phyloP scores from a whole-genome alignment of 2,888 invertebrate genomes.

The Barypeithes pellucidus region DNA sequence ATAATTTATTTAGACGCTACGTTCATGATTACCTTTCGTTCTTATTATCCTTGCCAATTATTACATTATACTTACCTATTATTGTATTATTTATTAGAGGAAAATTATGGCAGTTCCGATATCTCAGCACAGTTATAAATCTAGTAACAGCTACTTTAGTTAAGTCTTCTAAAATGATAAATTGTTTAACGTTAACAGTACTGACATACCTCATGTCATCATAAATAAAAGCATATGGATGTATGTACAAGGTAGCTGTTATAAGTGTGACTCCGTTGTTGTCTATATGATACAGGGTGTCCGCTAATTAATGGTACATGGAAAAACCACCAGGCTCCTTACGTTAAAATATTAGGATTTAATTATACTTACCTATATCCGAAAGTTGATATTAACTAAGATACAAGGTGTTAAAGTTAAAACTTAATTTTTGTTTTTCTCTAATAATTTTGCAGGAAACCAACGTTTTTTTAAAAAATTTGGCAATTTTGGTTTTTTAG shows the following conservation, averaged over 20 bases:
- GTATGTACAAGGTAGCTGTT: background rate
- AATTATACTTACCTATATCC: too few relatives aligned
- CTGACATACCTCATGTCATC: constrained; percentile 10
- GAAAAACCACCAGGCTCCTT: too few relatives aligned
- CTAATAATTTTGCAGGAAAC: too few relatives aligned
- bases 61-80: constrained; percentile 3
- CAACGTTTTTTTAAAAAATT: too few relatives aligned
- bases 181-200: constrained; percentile 14
- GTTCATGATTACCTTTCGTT: background rate
- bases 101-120: constrained; percentile 16
- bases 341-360: too few relatives aligned
- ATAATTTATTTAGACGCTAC: background rate
- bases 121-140: constrained; percentile 9
- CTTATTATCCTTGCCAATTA: background rate
- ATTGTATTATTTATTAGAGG: constrained; percentile 14
- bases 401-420: too few relatives aligned
- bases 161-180: background rate
- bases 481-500: too few relatives aligned
- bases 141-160: background rate
- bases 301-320: too few relatives aligned
- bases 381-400: too few relatives aligned
- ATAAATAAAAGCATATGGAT: constrained; percentile 10
- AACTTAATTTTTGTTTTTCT: too few relatives aligned
- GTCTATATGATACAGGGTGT: too few relatives aligned
- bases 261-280: too few relatives aligned